Evolutionary conservation across 2,113 vertebrate species (phyloP), one percentile per base, ranked within the genome.

Genomic region (Tachysurus fulvidraco): DNA sequence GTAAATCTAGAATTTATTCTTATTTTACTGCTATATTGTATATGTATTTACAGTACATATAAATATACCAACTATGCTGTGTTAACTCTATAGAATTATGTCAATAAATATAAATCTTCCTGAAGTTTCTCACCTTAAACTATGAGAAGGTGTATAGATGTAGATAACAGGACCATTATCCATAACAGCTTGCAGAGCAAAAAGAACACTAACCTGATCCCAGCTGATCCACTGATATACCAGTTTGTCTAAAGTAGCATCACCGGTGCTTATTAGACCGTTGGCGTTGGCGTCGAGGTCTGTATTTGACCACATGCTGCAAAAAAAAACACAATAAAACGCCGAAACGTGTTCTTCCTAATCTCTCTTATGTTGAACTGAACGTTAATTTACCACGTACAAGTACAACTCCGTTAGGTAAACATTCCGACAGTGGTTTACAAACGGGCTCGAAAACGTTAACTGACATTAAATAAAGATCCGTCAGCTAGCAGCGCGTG

Each of bases 211-310:
- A 90, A 98, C 97, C 96, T 95, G 93, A 89, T 98, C 97, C 97
- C 97, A 98, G 74, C 90, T 90, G 62, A 97, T 91, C 97, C 97
- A 98, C 89, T 94, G 96, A 71, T 89, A 93, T 82, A 97, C 91
- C 30, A 95, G 95, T 76, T 91, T 92, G 92, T 98, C 96, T 25
- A 98, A 94, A 93, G 94, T 92, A 84, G 93, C 91, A 89, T 98
- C 97, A 3, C 96, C 97, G 81, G 95, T 97, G 87, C 90, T 87
- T 60, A 55, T 91, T 86, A 77, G 91, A 81, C 80, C 86, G 57
- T 92, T 36, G 71, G 94, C 88, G 92, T 96, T 96, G 79, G 95
- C 96, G 93, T 97, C 96, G 67, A 95, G 91, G 84, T 96, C 96
- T 21, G 91, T 95, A 83, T 91, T 88, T 62, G 95, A 94, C 64